Evolutionary conservation across 2,888 invertebrate genomes (phyloP).

Genomic region (Amblyjoppa fuscipennis): DNA sequence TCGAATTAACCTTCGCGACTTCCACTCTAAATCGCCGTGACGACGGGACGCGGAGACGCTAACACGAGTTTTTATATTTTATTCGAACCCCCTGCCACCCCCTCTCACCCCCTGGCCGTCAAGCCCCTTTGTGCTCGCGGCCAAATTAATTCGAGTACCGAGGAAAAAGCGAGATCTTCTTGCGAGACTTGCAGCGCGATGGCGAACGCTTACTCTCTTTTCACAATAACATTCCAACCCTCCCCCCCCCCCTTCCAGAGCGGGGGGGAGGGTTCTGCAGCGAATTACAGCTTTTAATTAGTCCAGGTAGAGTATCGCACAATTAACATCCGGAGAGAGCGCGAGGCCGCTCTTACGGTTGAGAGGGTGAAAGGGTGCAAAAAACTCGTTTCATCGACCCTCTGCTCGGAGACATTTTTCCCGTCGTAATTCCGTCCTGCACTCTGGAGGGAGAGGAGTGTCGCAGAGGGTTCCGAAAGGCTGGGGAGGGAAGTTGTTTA

Average conservation of each 20-base stretch:
- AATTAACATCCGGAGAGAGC: constrained; percentile 61
- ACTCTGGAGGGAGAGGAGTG: neutral
- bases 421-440: neutral
- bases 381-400: constrained; percentile 47
- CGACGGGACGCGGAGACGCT: constrained; percentile 2
- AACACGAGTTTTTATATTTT: constrained; percentile 25
- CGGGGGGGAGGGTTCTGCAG: constrained; percentile 20
- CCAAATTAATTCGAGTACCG: constrained; percentile 29
- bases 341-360: neutral
- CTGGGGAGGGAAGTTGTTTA: constrained; percentile 21
- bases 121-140: neutral
- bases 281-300: constrained; percentile 68
- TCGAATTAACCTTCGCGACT: constrained; percentile 30
- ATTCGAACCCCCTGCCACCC: neutral
- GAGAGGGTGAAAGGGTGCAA: neutral
- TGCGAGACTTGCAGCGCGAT: constrained; percentile 9
- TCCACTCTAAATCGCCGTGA: constrained; percentile 46
- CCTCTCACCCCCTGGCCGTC: neutral
- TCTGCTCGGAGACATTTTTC: neutral
- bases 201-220: constrained; percentile 41
- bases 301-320: constrained; percentile 52
- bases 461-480: neutral
- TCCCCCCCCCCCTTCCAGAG: neutral
- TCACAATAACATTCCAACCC: constrained; percentile 36
- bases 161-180: constrained; percentile 14